A percentile compares a stretch with the other conserved stretches of the same genome.
These are phyloP conservation scores for Octodon degus DNA, from an alignment of 2,113 vertebrate species.

Conservation along the genomic window DNA sequence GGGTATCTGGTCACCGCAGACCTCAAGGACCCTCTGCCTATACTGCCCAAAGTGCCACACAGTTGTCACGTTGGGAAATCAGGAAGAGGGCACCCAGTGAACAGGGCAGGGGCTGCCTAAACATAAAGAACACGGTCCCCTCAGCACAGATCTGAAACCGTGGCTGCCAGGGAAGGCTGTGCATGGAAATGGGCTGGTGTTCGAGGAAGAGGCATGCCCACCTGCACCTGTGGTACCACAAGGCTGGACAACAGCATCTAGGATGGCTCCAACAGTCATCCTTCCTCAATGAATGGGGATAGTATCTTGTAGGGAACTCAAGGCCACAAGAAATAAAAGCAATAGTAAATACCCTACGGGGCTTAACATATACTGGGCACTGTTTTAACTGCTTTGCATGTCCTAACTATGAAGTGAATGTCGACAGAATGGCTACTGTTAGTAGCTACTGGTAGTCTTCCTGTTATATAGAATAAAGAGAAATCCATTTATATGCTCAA, in stretches of 20 bases:
- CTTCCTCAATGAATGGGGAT: background rate
- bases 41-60: background rate
- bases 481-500: background rate
- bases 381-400: background rate
- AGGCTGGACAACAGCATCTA: background rate
- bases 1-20: background rate
- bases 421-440: background rate
- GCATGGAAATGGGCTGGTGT: background rate
- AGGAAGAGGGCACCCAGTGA: background rate
- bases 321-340: background rate
- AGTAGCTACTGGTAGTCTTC: background rate
- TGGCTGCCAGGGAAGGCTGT: background rate
- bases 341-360: background rate
- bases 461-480: background rate
- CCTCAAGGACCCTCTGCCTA: background rate
- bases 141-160: background rate
- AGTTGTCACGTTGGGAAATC: background rate
- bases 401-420: background rate
- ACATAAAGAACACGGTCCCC: background rate
- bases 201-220: background rate
- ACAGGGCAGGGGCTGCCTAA: background rate
- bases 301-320: background rate
- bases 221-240: too few relatives aligned
- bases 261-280: too few relatives aligned
- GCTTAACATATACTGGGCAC: too few relatives aligned